These are phyloP conservation scores for Drosophila atripex DNA, from an alignment of 2,888 invertebrate species.

Conservation along the genomic window DNA sequence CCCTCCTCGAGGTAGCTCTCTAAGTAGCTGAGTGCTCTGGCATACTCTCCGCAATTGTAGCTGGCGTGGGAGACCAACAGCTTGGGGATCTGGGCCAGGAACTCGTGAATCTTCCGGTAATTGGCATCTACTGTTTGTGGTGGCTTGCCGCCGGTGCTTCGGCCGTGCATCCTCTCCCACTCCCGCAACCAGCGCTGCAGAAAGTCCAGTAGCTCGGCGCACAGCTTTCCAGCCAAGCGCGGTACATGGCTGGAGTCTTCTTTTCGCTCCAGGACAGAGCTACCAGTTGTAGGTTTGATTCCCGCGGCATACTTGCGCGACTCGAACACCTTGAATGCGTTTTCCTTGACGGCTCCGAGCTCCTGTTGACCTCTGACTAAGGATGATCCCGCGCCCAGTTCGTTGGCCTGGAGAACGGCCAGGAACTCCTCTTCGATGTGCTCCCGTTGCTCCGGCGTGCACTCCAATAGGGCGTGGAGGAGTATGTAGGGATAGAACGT, in stretches of 20 bases:
- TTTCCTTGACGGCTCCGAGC: conserved; percentile 31
- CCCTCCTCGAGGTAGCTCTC: conserved; percentile 88
- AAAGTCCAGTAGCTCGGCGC: conserved; percentile 90
- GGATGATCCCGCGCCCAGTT: conserved; percentile 33
- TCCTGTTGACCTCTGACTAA: conserved; percentile 16
- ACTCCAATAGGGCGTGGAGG: conserved; percentile 87
- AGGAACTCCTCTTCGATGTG: conserved; percentile 85
- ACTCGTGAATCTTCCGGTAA: conserved; percentile 75
- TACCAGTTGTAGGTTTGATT: conserved; percentile 2
- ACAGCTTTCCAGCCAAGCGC: conserved; percentile 87
- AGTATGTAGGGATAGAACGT: conserved; percentile 91
- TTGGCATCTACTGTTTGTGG: conserved; percentile 78
- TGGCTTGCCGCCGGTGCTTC: conserved; percentile 72
- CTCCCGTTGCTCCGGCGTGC: conserved; percentile 82
- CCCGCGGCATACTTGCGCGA: conserved; percentile 68
- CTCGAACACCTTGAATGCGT: conserved; percentile 70
- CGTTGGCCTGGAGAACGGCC: conserved; percentile 82
- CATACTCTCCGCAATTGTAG: conserved; percentile 90
- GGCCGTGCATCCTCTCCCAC: conserved; percentile 81
- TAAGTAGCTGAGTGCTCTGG: conserved; percentile 90
- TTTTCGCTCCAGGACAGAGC: conserved; percentile 12
- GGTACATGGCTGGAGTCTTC: conserved; percentile 54
- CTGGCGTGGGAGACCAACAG: conserved; percentile 89
- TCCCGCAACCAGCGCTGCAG: conserved; percentile 90
- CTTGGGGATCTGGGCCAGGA: conserved; percentile 86